These are phyloP conservation scores for Rhagologus leucostigma DNA, from an alignment of 2,113 vertebrate genomes.

Conservation along the genomic window DNA sequence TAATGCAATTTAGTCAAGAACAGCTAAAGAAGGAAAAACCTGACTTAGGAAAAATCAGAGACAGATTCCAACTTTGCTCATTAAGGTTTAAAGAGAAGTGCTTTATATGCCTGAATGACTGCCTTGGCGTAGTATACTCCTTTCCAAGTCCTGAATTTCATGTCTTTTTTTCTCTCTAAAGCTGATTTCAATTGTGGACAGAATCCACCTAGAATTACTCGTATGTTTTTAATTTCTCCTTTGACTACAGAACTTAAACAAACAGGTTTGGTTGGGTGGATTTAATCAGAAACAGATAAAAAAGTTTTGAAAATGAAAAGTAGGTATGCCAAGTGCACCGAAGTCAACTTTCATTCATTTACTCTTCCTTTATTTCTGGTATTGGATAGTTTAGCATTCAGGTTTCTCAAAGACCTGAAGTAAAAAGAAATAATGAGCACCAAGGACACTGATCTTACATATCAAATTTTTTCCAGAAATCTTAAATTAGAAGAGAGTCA, in stretches of 20 bases:
- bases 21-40: constrained; percentile 9
- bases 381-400: not conserved
- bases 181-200: not conserved
- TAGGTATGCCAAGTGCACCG: not conserved
- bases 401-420: not conserved
- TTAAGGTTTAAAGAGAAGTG: not conserved
- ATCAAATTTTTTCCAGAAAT: not conserved
- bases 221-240: constrained; percentile 1
- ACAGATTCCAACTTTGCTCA: not conserved
- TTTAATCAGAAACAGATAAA: constrained; percentile 8
- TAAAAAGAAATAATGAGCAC: not conserved
- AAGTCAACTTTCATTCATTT: not conserved
- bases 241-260: not conserved
- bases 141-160: not conserved
- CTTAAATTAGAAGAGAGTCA: not conserved
- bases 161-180: not conserved
- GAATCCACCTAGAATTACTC: not conserved
- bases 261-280: not conserved
- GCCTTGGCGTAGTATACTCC: not conserved
- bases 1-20: not conserved
- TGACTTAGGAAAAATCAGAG: not conserved
- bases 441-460: not conserved
- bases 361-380: not conserved
- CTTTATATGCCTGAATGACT: not conserved
- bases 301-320: not conserved